Evolutionary conservation across 2,797 vertebrate genomes (phyloP).

Genomic region (Melanotaenia trifasciata): DNA sequence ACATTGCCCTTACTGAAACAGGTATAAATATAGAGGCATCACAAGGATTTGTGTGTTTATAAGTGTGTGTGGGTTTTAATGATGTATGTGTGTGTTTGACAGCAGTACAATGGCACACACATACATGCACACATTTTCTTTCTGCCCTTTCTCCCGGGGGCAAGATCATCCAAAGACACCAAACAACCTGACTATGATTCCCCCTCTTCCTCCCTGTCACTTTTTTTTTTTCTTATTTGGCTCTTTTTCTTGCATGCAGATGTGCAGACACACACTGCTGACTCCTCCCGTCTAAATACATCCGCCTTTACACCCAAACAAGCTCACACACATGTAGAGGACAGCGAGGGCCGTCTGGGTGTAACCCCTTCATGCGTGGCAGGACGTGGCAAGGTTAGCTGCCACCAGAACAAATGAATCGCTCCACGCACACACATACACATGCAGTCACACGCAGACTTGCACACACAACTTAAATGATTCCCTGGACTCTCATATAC

Average conservation of each 20-base stretch:
- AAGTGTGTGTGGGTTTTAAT: conserved; percentile 22
- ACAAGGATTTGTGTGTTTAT: conserved; percentile 35
- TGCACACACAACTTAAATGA: conserved; percentile 62
- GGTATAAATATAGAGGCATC: conserved; percentile 56
- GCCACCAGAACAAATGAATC: conserved; percentile 91
- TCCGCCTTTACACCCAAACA: conserved; percentile 72
- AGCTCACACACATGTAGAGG: conserved; percentile 56
- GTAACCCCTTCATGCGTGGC: conserved; percentile 98
- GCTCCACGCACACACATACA: conserved; percentile 48
- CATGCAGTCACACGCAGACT: conserved; percentile 38
- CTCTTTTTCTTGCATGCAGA: conserved; percentile 44
- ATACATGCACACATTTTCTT: conserved; percentile 52
- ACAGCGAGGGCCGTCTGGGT: conserved; percentile 93
- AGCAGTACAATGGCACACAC: conserved; percentile 54
- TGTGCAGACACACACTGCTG: conserved; percentile 26
- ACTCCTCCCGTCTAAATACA: conserved; percentile 58
- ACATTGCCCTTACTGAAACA: conserved; percentile 50
- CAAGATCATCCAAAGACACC: conserved; percentile 82
- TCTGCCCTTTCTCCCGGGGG: conserved; percentile 74
- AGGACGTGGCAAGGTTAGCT: conserved; percentile 99
- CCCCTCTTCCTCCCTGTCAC: not conserved
- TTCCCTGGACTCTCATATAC: conserved; percentile 76
- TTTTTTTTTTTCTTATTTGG: conserved; percentile 59
- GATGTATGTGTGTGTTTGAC: conserved; percentile 35
- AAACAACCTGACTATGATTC: conserved; percentile 75